Evolutionary conservation across 2,797 vertebrate species (phyloP), one percentile per base, ranked within the genome.

Genomic region (Protosalanx chinensis): DNA sequence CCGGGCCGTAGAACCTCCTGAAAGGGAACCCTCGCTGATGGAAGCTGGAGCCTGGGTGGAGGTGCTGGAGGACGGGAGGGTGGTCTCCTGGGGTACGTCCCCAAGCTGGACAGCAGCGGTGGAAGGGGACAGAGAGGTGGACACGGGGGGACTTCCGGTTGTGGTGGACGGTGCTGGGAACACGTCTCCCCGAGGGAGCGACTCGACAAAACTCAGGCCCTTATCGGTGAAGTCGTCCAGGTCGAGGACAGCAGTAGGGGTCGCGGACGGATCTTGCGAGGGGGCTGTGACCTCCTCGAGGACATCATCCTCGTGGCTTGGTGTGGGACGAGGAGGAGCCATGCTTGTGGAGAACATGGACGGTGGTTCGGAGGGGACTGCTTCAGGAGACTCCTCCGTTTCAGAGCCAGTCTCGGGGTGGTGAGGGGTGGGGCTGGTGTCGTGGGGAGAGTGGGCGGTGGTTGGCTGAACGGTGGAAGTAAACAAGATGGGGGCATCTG

Each of bases 281-380:
- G 79, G 77, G 41, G 68, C 60, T 64, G 81, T 83, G 57, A 88
- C 70, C 33, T 87, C 85, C 70, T 91, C 76, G 32, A 70, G 53
- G 35, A 58, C 87, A 23, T 88, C 81, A 12, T 51, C 76, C 3
- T 84, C 70, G 51, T 73, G 77, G 46, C 73, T 3, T 16, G 67
- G 75, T 70, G 80, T 84, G 66, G 77, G 67, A 4, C 61, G 86
- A 59, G 88, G 85, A 68, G 89, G 89, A 75, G 84, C 79, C 93
- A 94, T 94, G 81, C 91, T 92, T 72, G 92, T 88, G 20, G 93
- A 94, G 80, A 94, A 93, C 93, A 93, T 93, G 37, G 72, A 93
- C 37, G 91, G 80, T 53, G 75, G 64, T 41, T 88, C 76, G 68
- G 85, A 76, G 35, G 71, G 37, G 79, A 37, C 61, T 32, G 67